These are phyloP conservation scores for Papilio protenor DNA, from an alignment of 2,888 invertebrate species.

Conservation along the genomic window DNA sequence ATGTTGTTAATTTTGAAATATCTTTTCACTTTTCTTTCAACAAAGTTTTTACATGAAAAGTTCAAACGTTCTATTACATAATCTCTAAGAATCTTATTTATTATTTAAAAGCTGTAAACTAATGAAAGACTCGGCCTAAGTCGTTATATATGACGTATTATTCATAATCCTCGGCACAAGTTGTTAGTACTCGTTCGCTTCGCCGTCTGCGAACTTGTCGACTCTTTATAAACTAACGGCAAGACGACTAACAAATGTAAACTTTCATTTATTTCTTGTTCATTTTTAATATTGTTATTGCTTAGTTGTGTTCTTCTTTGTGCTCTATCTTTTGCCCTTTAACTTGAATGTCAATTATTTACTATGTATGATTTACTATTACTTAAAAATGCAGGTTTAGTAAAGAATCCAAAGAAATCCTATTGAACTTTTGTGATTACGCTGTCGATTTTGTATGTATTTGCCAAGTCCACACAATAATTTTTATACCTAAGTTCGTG, in stretches of 20 bases:
- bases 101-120: background rate
- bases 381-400: background rate
- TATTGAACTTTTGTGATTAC: background rate
- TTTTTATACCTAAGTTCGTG: background rate
- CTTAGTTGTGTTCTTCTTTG: background rate
- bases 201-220: slow-evolving; percentile 8
- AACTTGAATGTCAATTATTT: background rate
- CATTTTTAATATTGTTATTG: background rate
- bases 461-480: background rate
- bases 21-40: background rate
- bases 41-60: background rate
- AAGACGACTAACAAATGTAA: background rate
- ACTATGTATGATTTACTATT: too few species aligned
- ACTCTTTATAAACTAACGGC: background rate
- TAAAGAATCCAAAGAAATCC: background rate
- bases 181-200: background rate
- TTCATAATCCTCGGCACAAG: slow-evolving; percentile 6
- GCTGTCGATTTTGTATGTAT: background rate
- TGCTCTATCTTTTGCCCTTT: background rate
- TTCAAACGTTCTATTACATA: background rate
- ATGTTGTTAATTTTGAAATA: background rate
- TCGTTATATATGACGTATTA: background rate
- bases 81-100: background rate
- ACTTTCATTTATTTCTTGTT: background rate
- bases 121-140: background rate